phyloP scores from a whole-genome alignment of 2,888 invertebrate genomes.

The Encarsia formosa region DNA sequence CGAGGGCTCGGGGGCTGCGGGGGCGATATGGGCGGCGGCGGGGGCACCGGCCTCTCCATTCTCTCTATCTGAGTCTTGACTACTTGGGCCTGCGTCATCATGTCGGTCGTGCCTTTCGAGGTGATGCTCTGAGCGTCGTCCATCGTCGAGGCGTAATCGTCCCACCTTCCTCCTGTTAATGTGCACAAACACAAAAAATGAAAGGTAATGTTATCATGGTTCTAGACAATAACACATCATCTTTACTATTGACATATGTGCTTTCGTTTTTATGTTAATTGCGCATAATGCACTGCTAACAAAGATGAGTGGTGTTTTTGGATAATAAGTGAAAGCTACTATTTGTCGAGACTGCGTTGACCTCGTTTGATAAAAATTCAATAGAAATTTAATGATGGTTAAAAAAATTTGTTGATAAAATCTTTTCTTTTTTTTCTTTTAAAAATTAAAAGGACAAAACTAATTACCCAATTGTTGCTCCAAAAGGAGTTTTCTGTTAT shows the following conservation, averaged over 20 bases:
- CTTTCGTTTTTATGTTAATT: too few species aligned
- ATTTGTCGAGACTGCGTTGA: too few species aligned
- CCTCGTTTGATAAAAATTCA: too few species aligned
- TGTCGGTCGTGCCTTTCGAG: slow-evolving; percentile 49
- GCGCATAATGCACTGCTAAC: too few species aligned
- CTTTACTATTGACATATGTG: too few species aligned
- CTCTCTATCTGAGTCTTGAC: slow-evolving; percentile 58
- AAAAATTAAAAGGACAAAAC: background rate
- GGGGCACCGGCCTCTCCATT: slow-evolving; percentile 57
- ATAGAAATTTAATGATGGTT: too few species aligned
- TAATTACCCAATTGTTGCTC: slow-evolving; percentile 72
- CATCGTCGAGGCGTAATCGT: slow-evolving; percentile 48
- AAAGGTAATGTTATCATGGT: background rate
- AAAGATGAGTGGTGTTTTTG: too few species aligned
- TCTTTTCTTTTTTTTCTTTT: too few species aligned
- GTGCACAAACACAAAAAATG: background rate
- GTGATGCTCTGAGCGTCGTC: slow-evolving; percentile 49
- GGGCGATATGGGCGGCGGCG: slow-evolving; percentile 59
- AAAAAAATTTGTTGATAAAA: too few species aligned
- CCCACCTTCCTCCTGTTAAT: slow-evolving; percentile 47
- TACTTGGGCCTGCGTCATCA: slow-evolving; percentile 51
- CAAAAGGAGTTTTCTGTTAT: slow-evolving; percentile 77
- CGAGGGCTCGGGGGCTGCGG: slow-evolving; percentile 51
- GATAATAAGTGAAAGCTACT: too few species aligned
- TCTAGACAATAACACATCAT: too few species aligned